Conservation (phyloP, 2,113 vertebrate genomes). For the Aleadryas rufinucha region DNA sequence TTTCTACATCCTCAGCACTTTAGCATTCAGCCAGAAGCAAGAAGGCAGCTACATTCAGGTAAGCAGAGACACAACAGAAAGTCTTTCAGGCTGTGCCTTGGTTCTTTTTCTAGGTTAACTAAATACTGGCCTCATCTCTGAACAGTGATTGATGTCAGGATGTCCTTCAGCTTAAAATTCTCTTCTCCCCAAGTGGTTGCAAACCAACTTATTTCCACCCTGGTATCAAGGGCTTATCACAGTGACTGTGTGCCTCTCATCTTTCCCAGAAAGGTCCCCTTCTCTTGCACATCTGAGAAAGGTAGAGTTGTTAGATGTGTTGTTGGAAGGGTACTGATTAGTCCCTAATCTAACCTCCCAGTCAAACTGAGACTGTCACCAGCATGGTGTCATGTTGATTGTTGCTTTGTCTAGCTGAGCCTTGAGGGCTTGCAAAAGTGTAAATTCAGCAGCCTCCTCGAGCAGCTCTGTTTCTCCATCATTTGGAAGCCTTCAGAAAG, state of each 20-base stretch:
- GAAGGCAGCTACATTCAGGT: constrained; percentile 91
- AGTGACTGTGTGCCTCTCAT: background rate
- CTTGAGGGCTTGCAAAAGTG: background rate
- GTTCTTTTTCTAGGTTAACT: background rate
- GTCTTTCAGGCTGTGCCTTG: background rate
- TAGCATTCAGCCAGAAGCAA: constrained; percentile 83
- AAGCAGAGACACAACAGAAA: background rate
- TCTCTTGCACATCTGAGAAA: background rate
- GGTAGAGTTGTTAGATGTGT: background rate
- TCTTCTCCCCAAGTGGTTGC: background rate
- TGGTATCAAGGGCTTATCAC: background rate
- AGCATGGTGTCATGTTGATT: background rate
- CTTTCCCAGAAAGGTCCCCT: background rate
- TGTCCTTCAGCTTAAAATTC: background rate
- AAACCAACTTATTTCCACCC: background rate
- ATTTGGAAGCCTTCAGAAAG: background rate
- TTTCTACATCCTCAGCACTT: constrained; percentile 86
- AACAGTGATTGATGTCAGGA: background rate
- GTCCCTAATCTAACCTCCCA: background rate
- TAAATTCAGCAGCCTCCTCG: background rate
- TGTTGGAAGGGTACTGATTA: background rate
- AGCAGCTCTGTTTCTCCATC: background rate
- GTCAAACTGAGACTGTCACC: background rate
- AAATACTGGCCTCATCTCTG: background rate
- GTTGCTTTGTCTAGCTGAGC: background rate